Evolutionary conservation across 2,888 invertebrate genomes (phyloP), one percentile per base, ranked within the genome.

Genomic region (Linhomoeus sp.): DNA sequence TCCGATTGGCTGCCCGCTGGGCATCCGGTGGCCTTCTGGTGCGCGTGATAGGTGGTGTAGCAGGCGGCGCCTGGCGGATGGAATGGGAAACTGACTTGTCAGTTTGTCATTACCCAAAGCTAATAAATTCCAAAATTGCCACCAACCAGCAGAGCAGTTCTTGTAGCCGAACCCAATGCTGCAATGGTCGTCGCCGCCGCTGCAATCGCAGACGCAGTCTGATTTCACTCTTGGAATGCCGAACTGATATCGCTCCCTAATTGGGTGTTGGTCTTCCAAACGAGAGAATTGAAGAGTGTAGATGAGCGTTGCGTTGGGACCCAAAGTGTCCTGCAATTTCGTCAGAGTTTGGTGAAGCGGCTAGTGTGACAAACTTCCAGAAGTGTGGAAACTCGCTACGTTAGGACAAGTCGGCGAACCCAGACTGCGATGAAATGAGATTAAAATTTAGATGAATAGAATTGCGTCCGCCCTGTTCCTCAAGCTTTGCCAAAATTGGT

Each of bases 241-340:
- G 45, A 54, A 53, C 12, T 35, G n/a, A 36, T 53, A 52, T 15
- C 33, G 5, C 26, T 29, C 26, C 33, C 45, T 48, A 29, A 59
- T 53, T 17, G 55, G 53, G 45, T 61, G 53, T 43, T 58, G 56
- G 26, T 61, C 59, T 40, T 59, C 55, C 14, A 58, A 50, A 3
- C 25, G 24, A 5, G 15, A 25, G 41, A 25, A 41, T 17, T 5
- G 5, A 5, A 37, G n/a, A 5, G 37, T 37, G 29, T 29, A 29
- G 7, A 29, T 5, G 29, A 29, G 29, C 5, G 5, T 29, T 5
- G 7, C 29, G 29, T 12, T 29, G n/a, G n/a, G n/a, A n/a, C n/a
- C n/a, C n/a, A n/a, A n/a, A n/a, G n/a, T n/a, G n/a, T n/a, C n/a
- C n/a, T n/a, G n/a, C n/a, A n/a, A n/a, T n/a, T n/a, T n/a, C n/a